Conservation (phyloP, 64 coral and sea anemone species). For the Trachythela sp. region DNA sequence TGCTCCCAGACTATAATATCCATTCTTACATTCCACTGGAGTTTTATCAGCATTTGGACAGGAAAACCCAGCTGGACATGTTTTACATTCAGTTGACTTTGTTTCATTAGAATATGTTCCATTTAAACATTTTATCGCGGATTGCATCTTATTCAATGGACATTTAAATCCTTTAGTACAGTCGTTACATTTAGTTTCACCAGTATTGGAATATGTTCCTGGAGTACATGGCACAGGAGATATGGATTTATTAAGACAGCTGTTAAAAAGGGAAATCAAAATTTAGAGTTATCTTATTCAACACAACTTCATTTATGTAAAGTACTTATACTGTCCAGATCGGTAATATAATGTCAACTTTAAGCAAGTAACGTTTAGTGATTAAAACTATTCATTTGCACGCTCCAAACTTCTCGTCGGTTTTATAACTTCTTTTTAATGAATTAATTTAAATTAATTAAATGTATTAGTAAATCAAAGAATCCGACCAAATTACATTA, state of each 20-base stretch:
- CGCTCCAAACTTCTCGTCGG: too few species aligned
- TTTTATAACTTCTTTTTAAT: too few species aligned
- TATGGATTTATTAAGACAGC: not conserved
- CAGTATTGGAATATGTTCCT: not conserved
- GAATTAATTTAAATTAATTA: too few species aligned
- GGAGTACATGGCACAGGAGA: not conserved
- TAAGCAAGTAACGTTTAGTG: too few species aligned
- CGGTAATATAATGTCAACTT: not conserved
- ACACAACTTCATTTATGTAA: not conserved
- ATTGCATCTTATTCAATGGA: not conserved
- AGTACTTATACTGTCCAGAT: too few species aligned
- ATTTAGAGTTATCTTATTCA: not conserved
- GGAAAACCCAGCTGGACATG: not conserved
- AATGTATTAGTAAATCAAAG: too few species aligned
- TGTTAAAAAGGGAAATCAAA: not conserved
- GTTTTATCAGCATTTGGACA: not conserved
- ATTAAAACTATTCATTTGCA: too few species aligned
- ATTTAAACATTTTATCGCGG: not conserved
- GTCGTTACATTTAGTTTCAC: not conserved
- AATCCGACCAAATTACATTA: too few species aligned
- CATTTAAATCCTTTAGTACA: slow-evolving; percentile 1
- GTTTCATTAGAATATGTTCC: slow-evolving; percentile 17
- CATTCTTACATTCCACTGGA: not conserved
- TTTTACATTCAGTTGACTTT: not conserved
- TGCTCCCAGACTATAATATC: not conserved